These are phyloP conservation scores for Vicugna pacos DNA, from an alignment of 2,113 vertebrate genomes.

Conservation along the genomic window DNA sequence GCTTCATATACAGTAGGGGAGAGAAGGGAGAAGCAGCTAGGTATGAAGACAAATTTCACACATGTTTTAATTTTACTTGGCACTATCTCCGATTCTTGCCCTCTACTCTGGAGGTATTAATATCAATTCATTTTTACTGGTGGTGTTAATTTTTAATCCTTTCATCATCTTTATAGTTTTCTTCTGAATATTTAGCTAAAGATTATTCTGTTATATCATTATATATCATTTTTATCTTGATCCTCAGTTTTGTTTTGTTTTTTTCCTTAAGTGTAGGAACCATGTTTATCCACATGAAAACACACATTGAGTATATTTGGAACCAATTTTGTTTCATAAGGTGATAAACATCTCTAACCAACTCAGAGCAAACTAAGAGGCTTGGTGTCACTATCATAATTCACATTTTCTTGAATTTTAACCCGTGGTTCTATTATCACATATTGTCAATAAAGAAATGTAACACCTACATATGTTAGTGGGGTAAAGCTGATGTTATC, in stretches of 20 bases:
- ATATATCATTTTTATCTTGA: slow-evolving; percentile 28
- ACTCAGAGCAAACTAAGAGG: slow-evolving; percentile 58
- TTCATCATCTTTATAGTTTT: background rate
- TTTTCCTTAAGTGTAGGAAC: background rate
- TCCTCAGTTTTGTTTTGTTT: background rate
- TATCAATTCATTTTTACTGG: slow-evolving; percentile 10
- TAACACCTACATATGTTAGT: background rate
- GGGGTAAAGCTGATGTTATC: background rate
- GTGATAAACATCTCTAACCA: slow-evolving; percentile 40
- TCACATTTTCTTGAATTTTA: slow-evolving; percentile 35
- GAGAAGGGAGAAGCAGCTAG: background rate
- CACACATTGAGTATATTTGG: background rate
- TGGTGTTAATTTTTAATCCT: slow-evolving; percentile 28
- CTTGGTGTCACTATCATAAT: background rate
- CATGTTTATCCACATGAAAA: slow-evolving; percentile 51
- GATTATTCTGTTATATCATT: background rate
- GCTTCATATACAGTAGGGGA: background rate
- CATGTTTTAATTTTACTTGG: background rate
- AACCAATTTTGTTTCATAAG: slow-evolving; percentile 58
- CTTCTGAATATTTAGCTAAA: slow-evolving; percentile 48
- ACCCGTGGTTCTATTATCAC: background rate
- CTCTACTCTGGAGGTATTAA: background rate
- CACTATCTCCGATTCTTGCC: background rate
- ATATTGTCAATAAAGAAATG: slow-evolving; percentile 3
- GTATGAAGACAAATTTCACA: background rate